These are phyloP conservation scores for Catharus ustulatus DNA, from an alignment of 2,797 vertebrate genomes.

Conservation along the genomic window DNA sequence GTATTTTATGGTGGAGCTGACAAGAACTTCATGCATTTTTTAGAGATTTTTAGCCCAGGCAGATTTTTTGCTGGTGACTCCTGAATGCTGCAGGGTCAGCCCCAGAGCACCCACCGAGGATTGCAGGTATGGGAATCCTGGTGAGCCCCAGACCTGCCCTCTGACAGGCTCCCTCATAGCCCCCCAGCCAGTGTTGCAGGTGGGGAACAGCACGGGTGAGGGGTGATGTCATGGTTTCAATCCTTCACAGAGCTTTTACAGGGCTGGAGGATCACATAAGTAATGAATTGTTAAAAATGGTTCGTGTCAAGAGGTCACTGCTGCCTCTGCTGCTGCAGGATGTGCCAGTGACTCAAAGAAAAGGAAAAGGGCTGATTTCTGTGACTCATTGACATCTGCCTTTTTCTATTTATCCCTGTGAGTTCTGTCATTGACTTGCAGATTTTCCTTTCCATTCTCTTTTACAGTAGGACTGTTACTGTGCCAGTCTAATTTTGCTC, in stretches of 20 bases:
- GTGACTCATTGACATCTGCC: constrained; percentile 61
- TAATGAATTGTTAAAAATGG: constrained; percentile 43
- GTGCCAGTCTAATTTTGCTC: background rate
- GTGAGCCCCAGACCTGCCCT: background rate
- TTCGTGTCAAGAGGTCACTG: constrained; percentile 18
- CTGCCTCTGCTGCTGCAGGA: constrained; percentile 8
- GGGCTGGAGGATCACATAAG: constrained; percentile 25
- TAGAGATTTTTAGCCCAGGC: background rate
- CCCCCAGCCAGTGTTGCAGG: background rate
- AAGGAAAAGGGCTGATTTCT: constrained; percentile 43
- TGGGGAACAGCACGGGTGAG: background rate
- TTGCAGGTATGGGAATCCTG: background rate
- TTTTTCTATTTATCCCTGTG: constrained; percentile 48
- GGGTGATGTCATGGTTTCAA: constrained; percentile 36
- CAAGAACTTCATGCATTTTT: background rate
- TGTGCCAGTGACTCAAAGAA: constrained; percentile 24
- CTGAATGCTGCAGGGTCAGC: background rate
- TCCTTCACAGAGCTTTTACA: background rate
- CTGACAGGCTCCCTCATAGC: background rate
- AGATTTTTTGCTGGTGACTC: background rate
- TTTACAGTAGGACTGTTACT: constrained; percentile 25
- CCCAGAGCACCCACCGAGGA: background rate
- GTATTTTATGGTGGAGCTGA: background rate
- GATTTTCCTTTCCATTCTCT: constrained; percentile 50
- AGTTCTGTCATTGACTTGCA: constrained; percentile 54